Percentiles rank a stretch among this genome's conserved stretches.
These are phyloP conservation scores for Leptinotarsa rubiginosa DNA, from an alignment of 2,888 invertebrate genomes.

Conservation along the genomic window DNA sequence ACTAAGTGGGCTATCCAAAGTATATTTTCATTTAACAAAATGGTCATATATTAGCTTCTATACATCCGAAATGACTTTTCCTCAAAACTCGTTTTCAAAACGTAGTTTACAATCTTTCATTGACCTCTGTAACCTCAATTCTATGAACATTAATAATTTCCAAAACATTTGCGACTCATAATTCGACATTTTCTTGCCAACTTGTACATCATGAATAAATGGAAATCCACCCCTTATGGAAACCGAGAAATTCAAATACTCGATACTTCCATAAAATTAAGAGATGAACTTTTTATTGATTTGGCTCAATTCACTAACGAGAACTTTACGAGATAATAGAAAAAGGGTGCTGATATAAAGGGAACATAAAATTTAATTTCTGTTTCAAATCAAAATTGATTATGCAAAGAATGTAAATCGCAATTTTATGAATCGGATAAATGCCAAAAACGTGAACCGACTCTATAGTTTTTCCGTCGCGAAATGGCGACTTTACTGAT, in stretches of 20 bases:
- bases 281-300: conserved; percentile 23
- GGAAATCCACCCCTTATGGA: background rate
- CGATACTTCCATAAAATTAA: conserved; percentile 10
- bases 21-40: no score
- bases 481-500: conserved; percentile 29
- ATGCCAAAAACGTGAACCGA: conserved; percentile 39
- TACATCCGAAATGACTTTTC: no score
- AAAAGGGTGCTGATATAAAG: conserved; percentile 28
- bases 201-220: conserved; percentile 9
- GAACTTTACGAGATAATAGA: conserved; percentile 15
- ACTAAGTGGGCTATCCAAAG: no score
- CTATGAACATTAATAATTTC: background rate
- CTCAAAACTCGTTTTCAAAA: no score
- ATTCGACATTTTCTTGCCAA: background rate
- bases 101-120: no score
- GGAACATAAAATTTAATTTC: conserved; percentile 33
- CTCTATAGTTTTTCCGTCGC: conserved; percentile 42
- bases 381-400: conserved; percentile 32
- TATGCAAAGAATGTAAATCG: conserved; percentile 30
- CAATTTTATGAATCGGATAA: conserved; percentile 40
- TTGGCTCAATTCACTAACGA: conserved; percentile 17
- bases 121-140: background rate
- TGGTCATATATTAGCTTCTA: no score
- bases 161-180: background rate
- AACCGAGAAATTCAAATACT: conserved; percentile 7